phyloP scores from a whole-genome alignment of 2,888 invertebrate species.

The Ennomos fuscantarius region DNA sequence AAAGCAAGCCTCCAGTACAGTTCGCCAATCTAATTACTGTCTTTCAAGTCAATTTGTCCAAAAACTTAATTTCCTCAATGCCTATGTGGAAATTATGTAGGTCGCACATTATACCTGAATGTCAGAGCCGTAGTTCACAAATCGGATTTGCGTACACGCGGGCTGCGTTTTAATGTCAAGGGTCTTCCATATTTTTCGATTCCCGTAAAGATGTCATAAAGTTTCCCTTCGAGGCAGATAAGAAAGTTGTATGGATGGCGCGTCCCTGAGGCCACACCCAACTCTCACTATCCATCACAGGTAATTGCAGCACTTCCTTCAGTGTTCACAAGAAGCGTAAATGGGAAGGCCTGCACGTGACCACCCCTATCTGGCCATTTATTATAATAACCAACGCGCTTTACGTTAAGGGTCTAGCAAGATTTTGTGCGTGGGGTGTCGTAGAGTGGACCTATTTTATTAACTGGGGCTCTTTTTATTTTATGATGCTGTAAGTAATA shows the following conservation, averaged over 20 bases:
- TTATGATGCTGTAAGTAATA: no score
- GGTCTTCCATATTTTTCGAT: conserved; percentile 76
- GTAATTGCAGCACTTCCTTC: conserved; percentile 77
- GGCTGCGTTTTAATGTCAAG: conserved; percentile 64
- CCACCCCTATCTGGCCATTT: conserved; percentile 70
- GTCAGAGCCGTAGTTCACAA: conserved; percentile 51
- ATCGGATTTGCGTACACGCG: conserved; percentile 57
- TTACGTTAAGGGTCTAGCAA: conserved; percentile 56
- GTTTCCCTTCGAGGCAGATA: conserved; percentile 75
- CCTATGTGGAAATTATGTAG: conserved; percentile 9
- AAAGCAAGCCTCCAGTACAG: conserved; percentile 4
- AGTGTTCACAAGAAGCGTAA: conserved; percentile 76
- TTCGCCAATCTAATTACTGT: conserved; percentile 6
- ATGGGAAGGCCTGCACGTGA: conserved; percentile 74
- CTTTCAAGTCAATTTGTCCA: conserved; percentile 12
- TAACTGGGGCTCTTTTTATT: background rate
- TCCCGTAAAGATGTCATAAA: conserved; percentile 79
- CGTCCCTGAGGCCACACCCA: conserved; percentile 71
- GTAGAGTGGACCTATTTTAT: conserved; percentile 2
- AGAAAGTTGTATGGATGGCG: conserved; percentile 75
- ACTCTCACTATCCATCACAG: conserved; percentile 77
- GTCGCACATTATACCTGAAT: conserved; percentile 25
- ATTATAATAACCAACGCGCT: conserved; percentile 58
- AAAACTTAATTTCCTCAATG: conserved; percentile 20
- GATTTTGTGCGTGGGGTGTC: conserved; percentile 24